Conservation (phyloP, 2,888 invertebrate genomes). For the Pristionchus mayeri region DNA sequence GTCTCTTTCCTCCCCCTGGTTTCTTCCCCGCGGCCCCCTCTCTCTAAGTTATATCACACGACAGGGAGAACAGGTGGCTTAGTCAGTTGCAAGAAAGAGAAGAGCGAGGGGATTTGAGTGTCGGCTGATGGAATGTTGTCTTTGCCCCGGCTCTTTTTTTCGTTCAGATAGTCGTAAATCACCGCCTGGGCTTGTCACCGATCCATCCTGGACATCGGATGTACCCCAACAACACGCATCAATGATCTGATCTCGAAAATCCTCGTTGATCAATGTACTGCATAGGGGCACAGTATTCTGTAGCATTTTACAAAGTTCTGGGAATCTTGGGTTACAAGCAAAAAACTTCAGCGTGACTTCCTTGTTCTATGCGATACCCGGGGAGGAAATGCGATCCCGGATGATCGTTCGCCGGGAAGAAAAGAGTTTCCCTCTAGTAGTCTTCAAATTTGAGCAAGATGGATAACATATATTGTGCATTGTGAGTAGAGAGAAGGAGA, state of each 20-base stretch:
- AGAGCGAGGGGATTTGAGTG: background rate
- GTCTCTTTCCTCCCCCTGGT: background rate
- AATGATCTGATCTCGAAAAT: no score
- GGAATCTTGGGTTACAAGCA: no score
- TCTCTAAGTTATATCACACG: conserved; percentile 4
- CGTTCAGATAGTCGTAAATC: background rate
- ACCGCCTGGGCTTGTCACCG: background rate
- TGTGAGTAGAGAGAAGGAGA: no score
- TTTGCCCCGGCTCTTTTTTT: background rate
- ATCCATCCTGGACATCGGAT: no score
- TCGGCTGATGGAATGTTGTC: conserved; percentile 20
- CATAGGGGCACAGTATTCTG: no score
- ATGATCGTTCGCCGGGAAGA: background rate
- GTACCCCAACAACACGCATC: no score
- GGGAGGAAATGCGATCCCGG: background rate
- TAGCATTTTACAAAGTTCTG: no score
- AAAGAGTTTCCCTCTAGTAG: background rate
- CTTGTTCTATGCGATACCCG: no score
- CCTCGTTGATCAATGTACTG: no score
- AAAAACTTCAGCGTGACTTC: no score
- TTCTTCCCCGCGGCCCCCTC: background rate
- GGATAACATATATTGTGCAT: background rate
- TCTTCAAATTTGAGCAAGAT: background rate
- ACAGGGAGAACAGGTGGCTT: conserved; percentile 7
- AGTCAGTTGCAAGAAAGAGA: background rate